Conservation (phyloP, 2,888 invertebrate genomes). For the Leucoma salicis region DNA sequence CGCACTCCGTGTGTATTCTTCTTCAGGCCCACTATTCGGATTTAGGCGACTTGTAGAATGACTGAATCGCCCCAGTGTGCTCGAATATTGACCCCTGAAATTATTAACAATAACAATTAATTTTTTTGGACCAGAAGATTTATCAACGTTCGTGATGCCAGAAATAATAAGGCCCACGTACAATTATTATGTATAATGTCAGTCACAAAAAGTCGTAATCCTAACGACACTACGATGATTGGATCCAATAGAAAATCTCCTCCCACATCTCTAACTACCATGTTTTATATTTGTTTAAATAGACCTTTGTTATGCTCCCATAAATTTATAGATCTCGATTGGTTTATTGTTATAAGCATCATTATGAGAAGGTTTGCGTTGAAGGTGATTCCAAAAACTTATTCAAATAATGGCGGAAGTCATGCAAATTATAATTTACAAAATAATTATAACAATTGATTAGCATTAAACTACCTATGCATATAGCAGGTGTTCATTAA, state of each 20-base stretch:
- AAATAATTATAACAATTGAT: conserved; percentile 59
- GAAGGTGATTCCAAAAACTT: neutral
- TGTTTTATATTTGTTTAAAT: conserved; percentile 64
- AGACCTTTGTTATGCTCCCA: conserved; percentile 32
- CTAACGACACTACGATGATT: conserved; percentile 63
- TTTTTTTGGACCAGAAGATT: conserved; percentile 42
- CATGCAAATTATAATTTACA: conserved; percentile 40
- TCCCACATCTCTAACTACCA: conserved; percentile 63
- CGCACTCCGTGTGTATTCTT: conserved; percentile 83
- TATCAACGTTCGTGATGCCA: conserved; percentile 48
- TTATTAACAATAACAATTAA: conserved; percentile 48
- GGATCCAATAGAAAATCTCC: conserved; percentile 68
- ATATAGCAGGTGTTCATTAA: conserved; percentile 57
- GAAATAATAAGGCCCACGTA: conserved; percentile 59
- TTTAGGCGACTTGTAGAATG: conserved; percentile 89
- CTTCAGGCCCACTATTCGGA: conserved; percentile 76
- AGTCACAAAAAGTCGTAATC: conserved; percentile 67
- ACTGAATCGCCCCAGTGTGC: conserved; percentile 91
- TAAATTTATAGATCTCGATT: conserved; percentile 3
- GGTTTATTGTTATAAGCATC: neutral
- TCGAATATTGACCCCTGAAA: conserved; percentile 86
- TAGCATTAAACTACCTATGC: conserved; percentile 52
- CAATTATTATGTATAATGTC: conserved; percentile 57
- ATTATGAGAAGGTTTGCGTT: neutral
- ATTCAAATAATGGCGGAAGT: conserved; percentile 15